phyloP scores from a whole-genome alignment of 2,888 invertebrate species.

The Plebejus melissa region DNA sequence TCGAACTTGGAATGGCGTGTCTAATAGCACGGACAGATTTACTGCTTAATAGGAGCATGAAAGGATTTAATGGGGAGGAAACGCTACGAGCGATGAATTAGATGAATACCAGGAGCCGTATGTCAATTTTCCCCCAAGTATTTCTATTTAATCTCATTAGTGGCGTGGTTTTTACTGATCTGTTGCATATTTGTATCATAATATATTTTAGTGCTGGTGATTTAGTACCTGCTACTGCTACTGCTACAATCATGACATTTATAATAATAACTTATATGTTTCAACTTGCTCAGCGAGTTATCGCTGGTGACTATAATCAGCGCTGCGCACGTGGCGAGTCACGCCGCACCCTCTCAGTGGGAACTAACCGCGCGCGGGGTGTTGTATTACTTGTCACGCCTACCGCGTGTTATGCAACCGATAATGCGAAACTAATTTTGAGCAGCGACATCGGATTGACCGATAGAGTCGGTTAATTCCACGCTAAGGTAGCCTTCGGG shows the following conservation, averaged over 20 bases:
- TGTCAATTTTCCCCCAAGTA: background rate
- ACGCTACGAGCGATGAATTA: background rate
- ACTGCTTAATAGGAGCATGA: slow-evolving; percentile 1
- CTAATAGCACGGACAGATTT: slow-evolving; percentile 1
- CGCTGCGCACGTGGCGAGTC: background rate
- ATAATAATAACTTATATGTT: background rate
- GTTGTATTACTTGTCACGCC: background rate
- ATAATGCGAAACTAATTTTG: background rate
- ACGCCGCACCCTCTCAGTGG: background rate
- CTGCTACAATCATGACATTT: background rate
- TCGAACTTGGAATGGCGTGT: background rate
- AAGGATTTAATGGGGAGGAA: background rate
- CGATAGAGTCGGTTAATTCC: background rate
- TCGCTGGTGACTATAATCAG: background rate
- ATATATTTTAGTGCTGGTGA: background rate
- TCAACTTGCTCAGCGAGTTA: background rate
- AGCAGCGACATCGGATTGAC: background rate
- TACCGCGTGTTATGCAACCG: background rate
- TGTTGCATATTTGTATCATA: background rate
- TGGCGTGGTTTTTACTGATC: background rate
- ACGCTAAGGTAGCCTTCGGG: background rate
- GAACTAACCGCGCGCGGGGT: background rate
- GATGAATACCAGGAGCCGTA: background rate
- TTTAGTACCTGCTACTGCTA: background rate
- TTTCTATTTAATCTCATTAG: background rate